A percentile compares a stretch with the other conserved stretches of the same genome.
Conservation (phyloP, 2,888 invertebrate genomes). For the Yponomeuta plumbellus region DNA sequence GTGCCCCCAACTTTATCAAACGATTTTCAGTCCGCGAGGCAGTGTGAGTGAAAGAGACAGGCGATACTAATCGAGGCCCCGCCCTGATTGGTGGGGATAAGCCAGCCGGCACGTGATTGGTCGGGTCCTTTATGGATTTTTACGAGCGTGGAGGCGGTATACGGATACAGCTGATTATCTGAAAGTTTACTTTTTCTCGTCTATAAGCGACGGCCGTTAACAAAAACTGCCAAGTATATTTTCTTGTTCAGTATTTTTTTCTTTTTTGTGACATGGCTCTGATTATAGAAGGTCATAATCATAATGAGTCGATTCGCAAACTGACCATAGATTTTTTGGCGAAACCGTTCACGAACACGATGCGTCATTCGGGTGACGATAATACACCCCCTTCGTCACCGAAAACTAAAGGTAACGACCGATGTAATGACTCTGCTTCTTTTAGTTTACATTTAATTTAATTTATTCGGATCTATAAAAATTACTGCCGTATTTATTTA, state of each 20-base stretch:
- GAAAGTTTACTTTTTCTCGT: slow-evolving; percentile 57
- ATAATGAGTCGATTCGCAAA: slow-evolving; percentile 30
- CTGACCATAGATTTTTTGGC: slow-evolving; percentile 47
- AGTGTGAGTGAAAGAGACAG: slow-evolving; percentile 56
- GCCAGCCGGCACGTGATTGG: slow-evolving; percentile 57
- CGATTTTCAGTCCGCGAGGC: slow-evolving; percentile 30
- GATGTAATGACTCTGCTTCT: neutral
- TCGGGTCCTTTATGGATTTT: slow-evolving; percentile 65
- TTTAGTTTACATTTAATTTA: neutral
- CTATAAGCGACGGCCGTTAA: slow-evolving; percentile 23
- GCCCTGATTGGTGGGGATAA: slow-evolving; percentile 64
- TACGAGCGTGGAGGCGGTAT: slow-evolving; percentile 38
- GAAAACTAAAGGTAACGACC: slow-evolving; percentile 54
- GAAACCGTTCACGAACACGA: slow-evolving; percentile 24
- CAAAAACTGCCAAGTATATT: slow-evolving; percentile 15
- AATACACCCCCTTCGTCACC: slow-evolving; percentile 59
- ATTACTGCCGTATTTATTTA: slow-evolving; percentile 12
- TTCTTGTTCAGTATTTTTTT: slow-evolving; percentile 23
- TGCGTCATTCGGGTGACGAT: slow-evolving; percentile 27
- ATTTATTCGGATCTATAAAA: neutral
- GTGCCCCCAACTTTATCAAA: slow-evolving; percentile 37
- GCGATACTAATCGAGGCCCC: slow-evolving; percentile 45
- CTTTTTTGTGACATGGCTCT: slow-evolving; percentile 39
- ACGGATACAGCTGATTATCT: slow-evolving; percentile 44
- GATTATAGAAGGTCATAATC: slow-evolving; percentile 34